phyloP scores from a whole-genome alignment of 2,113 vertebrate genomes.

The Ceyx margarethae region DNA sequence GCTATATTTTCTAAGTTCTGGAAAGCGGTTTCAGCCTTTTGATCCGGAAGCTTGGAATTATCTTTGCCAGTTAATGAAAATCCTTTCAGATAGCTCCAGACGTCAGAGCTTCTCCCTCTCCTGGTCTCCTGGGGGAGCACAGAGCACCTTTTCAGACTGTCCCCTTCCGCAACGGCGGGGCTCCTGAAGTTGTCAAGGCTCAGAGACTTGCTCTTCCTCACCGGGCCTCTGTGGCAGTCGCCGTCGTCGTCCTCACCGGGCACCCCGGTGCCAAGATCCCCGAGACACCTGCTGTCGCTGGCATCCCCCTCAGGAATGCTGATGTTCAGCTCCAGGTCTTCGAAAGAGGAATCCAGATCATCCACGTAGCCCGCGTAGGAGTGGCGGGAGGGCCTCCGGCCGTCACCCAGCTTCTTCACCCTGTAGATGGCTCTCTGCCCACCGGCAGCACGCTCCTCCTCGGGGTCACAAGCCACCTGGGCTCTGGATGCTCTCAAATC shows the following conservation, averaged over 20 bases:
- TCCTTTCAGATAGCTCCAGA: constrained; percentile 88
- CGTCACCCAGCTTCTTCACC: constrained; percentile 53
- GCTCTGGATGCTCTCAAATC: constrained; percentile 66
- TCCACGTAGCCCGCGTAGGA: constrained; percentile 85
- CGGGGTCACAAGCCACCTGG: constrained; percentile 70
- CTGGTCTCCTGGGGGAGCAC: constrained; percentile 69
- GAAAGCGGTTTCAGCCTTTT: constrained; percentile 78
- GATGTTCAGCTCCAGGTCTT: constrained; percentile 79
- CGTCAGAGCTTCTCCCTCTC: constrained; percentile 78
- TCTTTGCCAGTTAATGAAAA: constrained; percentile 81
- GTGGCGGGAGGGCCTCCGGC: constrained; percentile 81
- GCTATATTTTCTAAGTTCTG: constrained; percentile 76
- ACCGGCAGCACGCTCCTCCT: constrained; percentile 54
- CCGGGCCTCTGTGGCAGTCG: constrained; percentile 61
- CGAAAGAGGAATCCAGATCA: constrained; percentile 85
- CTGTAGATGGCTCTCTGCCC: constrained; percentile 65
- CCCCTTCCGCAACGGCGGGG: constrained; percentile 68
- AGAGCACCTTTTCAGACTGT: constrained; percentile 65
- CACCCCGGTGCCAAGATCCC: constrained; percentile 59
- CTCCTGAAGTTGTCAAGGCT: constrained; percentile 75
- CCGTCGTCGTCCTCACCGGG: constrained; percentile 66
- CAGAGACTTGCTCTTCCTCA: constrained; percentile 71
- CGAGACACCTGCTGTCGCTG: constrained; percentile 61
- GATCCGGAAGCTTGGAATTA: constrained; percentile 73
- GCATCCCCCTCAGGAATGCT: constrained; percentile 63